These are phyloP conservation scores for Cichlasoma orientale DNA, from an alignment of 2,797 vertebrate species.

Conservation along the genomic window DNA sequence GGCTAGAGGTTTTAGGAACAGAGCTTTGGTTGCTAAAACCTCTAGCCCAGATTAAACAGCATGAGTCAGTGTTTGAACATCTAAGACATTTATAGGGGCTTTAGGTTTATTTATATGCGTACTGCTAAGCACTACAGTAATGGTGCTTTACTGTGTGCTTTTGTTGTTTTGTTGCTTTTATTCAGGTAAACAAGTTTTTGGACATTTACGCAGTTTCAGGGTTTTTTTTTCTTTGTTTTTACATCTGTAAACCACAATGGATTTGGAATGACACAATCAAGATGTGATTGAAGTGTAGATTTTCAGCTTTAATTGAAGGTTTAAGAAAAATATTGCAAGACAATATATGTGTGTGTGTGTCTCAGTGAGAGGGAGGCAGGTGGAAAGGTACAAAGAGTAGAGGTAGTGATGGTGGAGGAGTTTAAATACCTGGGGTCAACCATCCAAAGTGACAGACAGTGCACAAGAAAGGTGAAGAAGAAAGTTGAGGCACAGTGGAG, in stretches of 20 bases:
- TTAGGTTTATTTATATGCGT: constrained; percentile 14
- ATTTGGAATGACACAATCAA: neutral
- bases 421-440: neutral
- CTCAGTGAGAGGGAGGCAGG: neutral
- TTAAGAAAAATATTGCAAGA: neutral
- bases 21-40: constrained; percentile 21
- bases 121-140: neutral
- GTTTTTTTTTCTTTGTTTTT: too few relatives aligned
- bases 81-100: constrained; percentile 14
- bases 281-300: neutral
- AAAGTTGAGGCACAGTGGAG: neutral
- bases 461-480: neutral
- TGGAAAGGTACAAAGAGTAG: neutral
- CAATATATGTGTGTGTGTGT: neutral
- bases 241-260: too few relatives aligned
- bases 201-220: neutral
- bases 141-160: neutral
- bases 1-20: neutral
- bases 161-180: neutral
- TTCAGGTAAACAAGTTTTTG: too few relatives aligned
- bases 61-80: constrained; percentile 9
- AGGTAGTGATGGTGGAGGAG: neutral
- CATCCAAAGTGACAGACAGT: neutral
- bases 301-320: neutral
- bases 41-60: neutral